These are phyloP conservation scores for Psittacula cyanocephala DNA, from an alignment of 2,113 vertebrate genomes.

Conservation along the genomic window DNA sequence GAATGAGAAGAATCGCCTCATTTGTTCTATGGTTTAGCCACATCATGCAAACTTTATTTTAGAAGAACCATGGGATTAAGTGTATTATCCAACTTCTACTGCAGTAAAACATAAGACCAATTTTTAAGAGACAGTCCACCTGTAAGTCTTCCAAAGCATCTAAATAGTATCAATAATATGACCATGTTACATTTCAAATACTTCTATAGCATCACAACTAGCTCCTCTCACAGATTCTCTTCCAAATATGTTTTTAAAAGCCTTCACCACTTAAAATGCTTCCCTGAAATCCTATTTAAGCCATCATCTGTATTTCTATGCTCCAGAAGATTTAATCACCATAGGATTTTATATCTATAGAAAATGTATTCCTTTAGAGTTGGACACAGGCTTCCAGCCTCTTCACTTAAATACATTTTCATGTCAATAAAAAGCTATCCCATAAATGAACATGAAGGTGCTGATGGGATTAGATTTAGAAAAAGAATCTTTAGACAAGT, in stretches of 20 bases:
- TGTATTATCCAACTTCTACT: neutral
- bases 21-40: neutral
- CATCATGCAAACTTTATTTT: neutral
- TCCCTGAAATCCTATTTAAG: neutral
- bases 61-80: neutral
- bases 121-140: neutral
- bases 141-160: neutral
- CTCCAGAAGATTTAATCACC: neutral
- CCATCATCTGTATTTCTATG: neutral
- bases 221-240: neutral
- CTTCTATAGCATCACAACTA: neutral
- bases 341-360: neutral
- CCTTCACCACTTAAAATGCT: neutral
- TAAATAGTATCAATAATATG: neutral
- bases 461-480: neutral
- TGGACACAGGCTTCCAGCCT: neutral
- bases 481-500: conserved; percentile 9
- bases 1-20: neutral
- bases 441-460: neutral
- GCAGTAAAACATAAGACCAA: neutral
- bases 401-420: neutral
- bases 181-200: neutral
- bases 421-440: neutral
- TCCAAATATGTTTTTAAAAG: neutral
- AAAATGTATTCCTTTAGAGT: neutral